These are phyloP conservation scores for Anhinga anhinga DNA, from an alignment of 2,113 vertebrate species.

Conservation along the genomic window DNA sequence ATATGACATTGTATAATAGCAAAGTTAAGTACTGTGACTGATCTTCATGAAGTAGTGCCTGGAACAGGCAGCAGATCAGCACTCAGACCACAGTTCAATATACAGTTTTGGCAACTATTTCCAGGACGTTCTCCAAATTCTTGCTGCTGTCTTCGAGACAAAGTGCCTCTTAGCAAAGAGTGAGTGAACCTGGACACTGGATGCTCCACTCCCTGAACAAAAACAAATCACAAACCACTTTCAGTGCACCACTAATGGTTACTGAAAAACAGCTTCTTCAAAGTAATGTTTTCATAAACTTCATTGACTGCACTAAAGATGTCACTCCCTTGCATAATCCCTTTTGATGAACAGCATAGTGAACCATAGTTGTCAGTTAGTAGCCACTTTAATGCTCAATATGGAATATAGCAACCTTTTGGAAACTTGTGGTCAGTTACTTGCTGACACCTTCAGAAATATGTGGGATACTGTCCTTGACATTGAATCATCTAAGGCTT, in stretches of 20 bases:
- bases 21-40: conserved; percentile 25
- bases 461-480: not conserved
- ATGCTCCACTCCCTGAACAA: conserved; percentile 10
- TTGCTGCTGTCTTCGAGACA: conserved; percentile 38
- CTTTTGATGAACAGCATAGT: not conserved
- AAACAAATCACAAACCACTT: conserved; percentile 45
- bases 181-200: not conserved
- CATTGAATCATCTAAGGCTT: conserved; percentile 16
- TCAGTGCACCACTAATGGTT: not conserved
- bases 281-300: conserved; percentile 19
- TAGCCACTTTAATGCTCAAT: not conserved
- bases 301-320: not conserved
- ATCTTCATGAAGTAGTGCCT: conserved; percentile 42
- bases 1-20: not conserved
- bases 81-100: conserved; percentile 47
- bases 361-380: not conserved
- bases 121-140: conserved; percentile 39
- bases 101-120: conserved; percentile 51
- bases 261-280: conserved; percentile 34
- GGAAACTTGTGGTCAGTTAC: not conserved
- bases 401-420: not conserved
- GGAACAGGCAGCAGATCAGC: conserved; percentile 35
- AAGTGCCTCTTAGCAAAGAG: conserved; percentile 43
- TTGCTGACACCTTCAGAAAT: conserved; percentile 39
- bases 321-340: conserved; percentile 28